Base-by-base conservation (phyloP, 1,140 invertebrate genomes). In the Megathymus violae region DNA sequence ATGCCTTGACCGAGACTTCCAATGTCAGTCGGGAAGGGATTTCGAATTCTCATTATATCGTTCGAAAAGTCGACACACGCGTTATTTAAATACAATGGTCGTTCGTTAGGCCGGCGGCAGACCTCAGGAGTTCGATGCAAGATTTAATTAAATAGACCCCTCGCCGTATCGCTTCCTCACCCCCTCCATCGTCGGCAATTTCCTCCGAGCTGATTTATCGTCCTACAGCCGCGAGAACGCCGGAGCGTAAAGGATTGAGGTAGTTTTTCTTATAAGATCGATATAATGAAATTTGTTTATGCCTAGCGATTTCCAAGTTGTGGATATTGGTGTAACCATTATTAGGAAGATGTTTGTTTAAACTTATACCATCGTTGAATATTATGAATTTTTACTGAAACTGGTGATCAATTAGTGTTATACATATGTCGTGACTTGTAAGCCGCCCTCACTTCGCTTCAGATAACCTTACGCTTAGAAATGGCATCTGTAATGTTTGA, bases 161-260 rank as follows among this genome's bases (percentile, higher is more conserved):
- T 56, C 67, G 67, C 64, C 56, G 65, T 71, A 60, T 52, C 62
- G 64, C 52, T 36, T 56, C 52, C 17, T 48, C 51, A 52, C 64
- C 78, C 67, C 64, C 59, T n/a, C 44, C 70, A 76, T 78, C 78
- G 80, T 78, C 85, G 82, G 76, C 84, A 84, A 89, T 89, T 88
- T 89, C 87, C 89, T 91, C 88, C 85, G 86, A 89, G 85, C 90
- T 93, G 92, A 93, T 93, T 93, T 93, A 93, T 93, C 91, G 92
- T 91, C 88, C 90, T 85, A 76, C 75, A 66, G 80, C 82, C 80
- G 76, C 77, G 75, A 78, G 64, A 69, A 41, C 74, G 69, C 72
- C 69, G 74, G 66, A 63, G 60, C 68, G 71, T 82, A 85, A 88
- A 86, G 82, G 87, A 87, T 87, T 87, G 82, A 51, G 69, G 51